Evolutionary conservation across 35 echinoderm and acorn worm genomes (phyloP).

Genomic region (Ophiothrix spiculata): DNA sequence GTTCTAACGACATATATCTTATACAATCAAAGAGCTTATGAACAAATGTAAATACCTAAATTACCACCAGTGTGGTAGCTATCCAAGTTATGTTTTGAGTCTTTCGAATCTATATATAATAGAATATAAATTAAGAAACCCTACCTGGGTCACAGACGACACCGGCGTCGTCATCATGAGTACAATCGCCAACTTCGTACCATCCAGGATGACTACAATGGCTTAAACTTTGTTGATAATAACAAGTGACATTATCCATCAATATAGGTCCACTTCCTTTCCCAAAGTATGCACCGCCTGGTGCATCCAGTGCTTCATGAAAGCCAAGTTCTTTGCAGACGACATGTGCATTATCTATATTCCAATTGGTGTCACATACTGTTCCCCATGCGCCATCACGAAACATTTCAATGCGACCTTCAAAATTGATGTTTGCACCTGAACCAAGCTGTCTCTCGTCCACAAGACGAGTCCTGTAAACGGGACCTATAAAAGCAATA

Average conservation of each 20-base stretch:
- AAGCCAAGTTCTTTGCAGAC: conserved; percentile 49
- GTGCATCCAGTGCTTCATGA: conserved; percentile 4
- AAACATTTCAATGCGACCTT: conserved; percentile 48
- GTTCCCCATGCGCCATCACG: conserved; percentile 53
- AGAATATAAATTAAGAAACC: no score
- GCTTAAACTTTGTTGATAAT: background rate
- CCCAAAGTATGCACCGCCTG: background rate
- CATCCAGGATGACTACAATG: conserved; percentile 18
- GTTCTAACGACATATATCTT: no score
- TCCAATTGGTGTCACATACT: conserved; percentile 51
- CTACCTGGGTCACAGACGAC: conserved; percentile 18
- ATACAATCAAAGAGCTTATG: no score
- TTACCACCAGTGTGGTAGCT: no score
- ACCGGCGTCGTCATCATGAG: conserved; percentile 15
- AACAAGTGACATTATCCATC: conserved; percentile 27
- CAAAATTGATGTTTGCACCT: background rate
- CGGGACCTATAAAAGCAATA: background rate
- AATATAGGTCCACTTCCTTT: conserved; percentile 23
- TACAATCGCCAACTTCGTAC: background rate
- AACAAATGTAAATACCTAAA: no score
- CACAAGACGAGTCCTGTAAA: background rate
- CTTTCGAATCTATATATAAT: no score
- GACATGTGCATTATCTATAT: conserved; percentile 48
- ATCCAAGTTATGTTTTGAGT: no score
- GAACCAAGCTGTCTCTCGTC: background rate